Evolutionary conservation across 2,113 vertebrate genomes (phyloP), one percentile per base, ranked within the genome.

Genomic region (Melanerpes aurifrons): DNA sequence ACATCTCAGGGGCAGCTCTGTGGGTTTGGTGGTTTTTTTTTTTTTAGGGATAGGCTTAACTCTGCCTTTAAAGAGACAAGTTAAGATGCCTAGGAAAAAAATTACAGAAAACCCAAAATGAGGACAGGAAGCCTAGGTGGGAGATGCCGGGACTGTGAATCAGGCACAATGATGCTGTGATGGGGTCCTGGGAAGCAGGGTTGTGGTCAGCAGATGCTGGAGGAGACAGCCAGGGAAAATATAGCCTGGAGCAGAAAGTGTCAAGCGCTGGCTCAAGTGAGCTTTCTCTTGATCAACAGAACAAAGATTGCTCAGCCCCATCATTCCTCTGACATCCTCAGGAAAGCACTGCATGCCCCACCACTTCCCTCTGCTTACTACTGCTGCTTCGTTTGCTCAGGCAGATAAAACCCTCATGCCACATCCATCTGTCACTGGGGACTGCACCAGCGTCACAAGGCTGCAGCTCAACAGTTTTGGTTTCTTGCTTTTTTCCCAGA

Each of bases 21-120:
- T 28, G 16, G 40, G 43, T 45, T 45, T 45, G 37, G 9, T 45
- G 1, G 0, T 3, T 50, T 15, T 0, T 45, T n/a, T n/a, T 56
- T 76, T 64, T 9, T 83, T 9, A 86, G 32, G 26, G 26, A 28
- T 47, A 8, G 12, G 17, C 24, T 86, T 82, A 87, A 50, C 15
- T 5, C 29, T 73, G 9, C 3, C 35, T 83, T 92, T 43, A 43
- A 74, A 75, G 16, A 24, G 15, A 22, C 47, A 82, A 45, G 11
- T 64, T 75, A 57, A 69, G 22, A 32, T 45, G 31, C 17, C 3
- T 32, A 72, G 15, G 15, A 43, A 29, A 87, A 87, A 87, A 90
- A 67, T 19, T 16, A 9, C 43, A 91, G 75, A 57, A 86, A 64
- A 90, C 1, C 9, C 48, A 31, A 77, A 19, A 31, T 29, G 25